Conservation (phyloP, 2,888 invertebrate species). For the Melanargia galathea region DNA sequence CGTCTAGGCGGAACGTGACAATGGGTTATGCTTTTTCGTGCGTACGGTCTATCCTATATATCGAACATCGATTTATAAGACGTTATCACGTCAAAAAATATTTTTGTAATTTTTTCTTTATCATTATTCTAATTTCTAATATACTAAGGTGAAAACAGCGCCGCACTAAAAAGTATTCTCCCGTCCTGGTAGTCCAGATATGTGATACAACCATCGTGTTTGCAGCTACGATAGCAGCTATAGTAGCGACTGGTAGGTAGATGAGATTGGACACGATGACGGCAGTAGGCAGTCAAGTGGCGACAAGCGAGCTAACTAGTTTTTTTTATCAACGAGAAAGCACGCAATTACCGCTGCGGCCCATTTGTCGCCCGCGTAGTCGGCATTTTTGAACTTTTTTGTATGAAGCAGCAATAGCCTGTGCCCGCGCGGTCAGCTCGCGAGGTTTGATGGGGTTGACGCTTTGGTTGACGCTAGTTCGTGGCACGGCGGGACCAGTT, state of each 20-base stretch:
- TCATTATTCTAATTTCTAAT: too few species aligned
- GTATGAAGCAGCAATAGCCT: neutral
- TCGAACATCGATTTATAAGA: too few species aligned
- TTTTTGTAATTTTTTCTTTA: too few species aligned
- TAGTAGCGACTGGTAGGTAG: neutral
- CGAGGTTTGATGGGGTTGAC: neutral
- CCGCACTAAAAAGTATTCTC: too few species aligned
- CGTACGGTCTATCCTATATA: too few species aligned
- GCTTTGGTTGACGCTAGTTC: neutral
- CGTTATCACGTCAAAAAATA: too few species aligned
- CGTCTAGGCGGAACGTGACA: too few species aligned
- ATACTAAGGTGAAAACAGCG: neutral
- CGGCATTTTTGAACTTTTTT: constrained; percentile 13
- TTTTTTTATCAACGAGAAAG: constrained; percentile 29
- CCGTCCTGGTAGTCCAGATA: too few species aligned
- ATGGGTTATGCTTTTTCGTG: too few species aligned
- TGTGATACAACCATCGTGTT: neutral
- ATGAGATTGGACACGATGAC: neutral
- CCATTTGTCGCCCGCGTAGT: constrained; percentile 5
- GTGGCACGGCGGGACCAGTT: neutral
- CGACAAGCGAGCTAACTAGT: constrained; percentile 24
- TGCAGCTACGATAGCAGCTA: neutral
- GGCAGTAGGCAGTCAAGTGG: constrained; percentile 3
- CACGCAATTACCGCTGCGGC: constrained; percentile 23
- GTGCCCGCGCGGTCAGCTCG: neutral